Percentiles rank a stretch among this genome's conserved stretches.
These are phyloP conservation scores for Athalia circularis DNA, from an alignment of 2,888 invertebrate genomes.

Conservation along the genomic window DNA sequence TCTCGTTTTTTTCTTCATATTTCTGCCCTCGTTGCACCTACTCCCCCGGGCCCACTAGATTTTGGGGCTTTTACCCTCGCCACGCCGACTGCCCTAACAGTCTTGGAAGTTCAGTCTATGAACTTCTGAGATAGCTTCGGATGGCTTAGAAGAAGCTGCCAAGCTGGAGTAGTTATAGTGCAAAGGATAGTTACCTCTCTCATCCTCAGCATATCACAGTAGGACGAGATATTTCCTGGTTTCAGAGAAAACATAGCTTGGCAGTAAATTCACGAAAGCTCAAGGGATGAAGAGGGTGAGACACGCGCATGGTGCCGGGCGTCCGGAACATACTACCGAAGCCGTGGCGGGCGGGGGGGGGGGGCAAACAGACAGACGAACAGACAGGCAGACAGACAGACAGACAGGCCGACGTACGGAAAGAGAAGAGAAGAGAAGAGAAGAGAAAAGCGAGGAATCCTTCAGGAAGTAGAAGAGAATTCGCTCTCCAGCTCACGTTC, in stretches of 20 bases:
- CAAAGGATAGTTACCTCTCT: too few species aligned
- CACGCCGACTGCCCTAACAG: slow-evolving; percentile 14
- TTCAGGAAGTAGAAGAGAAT: not conserved
- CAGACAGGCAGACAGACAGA: slow-evolving; percentile 45
- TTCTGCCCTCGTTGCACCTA: slow-evolving; percentile 8
- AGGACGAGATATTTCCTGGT: slow-evolving; percentile 55
- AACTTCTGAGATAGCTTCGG: too few species aligned
- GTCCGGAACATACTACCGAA: not conserved
- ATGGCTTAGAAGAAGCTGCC: too few species aligned
- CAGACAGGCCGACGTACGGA: slow-evolving; percentile 7
- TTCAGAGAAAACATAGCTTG: slow-evolving; percentile 51
- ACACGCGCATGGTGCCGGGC: slow-evolving; percentile 28
- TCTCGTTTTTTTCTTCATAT: not conserved
- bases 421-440: not conserved
- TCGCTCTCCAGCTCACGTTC: slow-evolving; percentile 1
- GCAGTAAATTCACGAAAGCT: slow-evolving; percentile 58
- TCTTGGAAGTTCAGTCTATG: slow-evolving; percentile 42
- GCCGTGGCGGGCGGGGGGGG: slow-evolving; percentile 25
- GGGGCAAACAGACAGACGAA: slow-evolving; percentile 43
- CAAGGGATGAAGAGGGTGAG: slow-evolving; percentile 50
- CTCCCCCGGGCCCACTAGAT: not conserved
- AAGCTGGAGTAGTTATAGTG: too few species aligned
- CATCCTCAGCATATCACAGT: slow-evolving; percentile 48
- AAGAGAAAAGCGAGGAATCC: not conserved
- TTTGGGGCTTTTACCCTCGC: not conserved